Conservation (phyloP, 2,888 invertebrate genomes). For the Slavum lentiscoides region DNA sequence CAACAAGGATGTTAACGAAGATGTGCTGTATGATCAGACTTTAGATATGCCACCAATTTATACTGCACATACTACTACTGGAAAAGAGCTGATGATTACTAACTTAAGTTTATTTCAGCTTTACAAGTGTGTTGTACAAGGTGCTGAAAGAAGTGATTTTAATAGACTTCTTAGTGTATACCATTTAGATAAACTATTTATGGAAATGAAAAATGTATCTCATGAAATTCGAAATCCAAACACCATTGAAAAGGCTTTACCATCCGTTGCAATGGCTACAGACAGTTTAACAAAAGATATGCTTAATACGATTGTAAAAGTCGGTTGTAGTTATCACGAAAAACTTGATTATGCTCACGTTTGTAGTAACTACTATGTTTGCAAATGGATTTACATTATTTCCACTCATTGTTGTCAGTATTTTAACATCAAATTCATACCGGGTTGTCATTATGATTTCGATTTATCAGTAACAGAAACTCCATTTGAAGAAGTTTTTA, state of each 20-base stretch:
- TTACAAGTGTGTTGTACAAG: background rate
- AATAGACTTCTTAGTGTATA: slow-evolving; percentile 20
- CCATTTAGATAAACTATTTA: slow-evolving; percentile 45
- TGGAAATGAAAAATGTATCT: slow-evolving; percentile 34
- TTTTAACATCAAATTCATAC: slow-evolving; percentile 11
- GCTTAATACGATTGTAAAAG: background rate
- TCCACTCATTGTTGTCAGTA: slow-evolving; percentile 41
- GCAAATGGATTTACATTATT: slow-evolving; percentile 41
- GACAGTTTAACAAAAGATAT: slow-evolving; percentile 32
- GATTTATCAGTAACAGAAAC: slow-evolving; percentile 9
- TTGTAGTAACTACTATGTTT: slow-evolving; percentile 42
- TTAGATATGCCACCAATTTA: slow-evolving; percentile 40
- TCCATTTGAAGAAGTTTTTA: background rate
- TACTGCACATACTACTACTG: slow-evolving; percentile 29
- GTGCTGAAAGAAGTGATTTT: background rate
- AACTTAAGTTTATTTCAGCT: slow-evolving; percentile 6
- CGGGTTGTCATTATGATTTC: slow-evolving; percentile 41
- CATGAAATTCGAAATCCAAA: background rate
- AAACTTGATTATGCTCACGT: background rate
- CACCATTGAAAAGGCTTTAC: background rate
- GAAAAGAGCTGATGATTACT: slow-evolving; percentile 31
- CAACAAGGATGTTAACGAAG: slow-evolving; percentile 18
- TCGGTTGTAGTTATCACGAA: slow-evolving; percentile 42
- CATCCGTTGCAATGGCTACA: slow-evolving; percentile 40
- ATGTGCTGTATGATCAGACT: slow-evolving; percentile 7